These are phyloP conservation scores for Aphodius granarius DNA, from an alignment of 2,888 invertebrate genomes.

Conservation along the genomic window DNA sequence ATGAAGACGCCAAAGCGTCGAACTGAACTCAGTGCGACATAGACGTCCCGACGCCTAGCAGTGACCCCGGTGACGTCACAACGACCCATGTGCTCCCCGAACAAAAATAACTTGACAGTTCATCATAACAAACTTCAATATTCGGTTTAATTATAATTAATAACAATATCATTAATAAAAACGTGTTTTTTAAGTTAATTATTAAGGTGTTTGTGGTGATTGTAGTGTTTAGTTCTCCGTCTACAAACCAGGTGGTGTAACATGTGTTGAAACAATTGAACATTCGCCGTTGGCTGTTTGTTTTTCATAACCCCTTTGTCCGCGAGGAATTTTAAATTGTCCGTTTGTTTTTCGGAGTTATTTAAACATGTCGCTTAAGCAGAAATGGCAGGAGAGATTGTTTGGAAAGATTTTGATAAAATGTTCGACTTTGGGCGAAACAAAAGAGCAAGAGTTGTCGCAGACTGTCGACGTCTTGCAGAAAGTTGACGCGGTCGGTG, in stretches of 20 bases:
- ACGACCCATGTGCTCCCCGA: not conserved
- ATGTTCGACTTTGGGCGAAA: constrained; percentile 55
- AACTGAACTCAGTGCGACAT: not conserved
- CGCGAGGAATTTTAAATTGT: not conserved
- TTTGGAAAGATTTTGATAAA: constrained; percentile 61
- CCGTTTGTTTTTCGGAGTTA: not conserved
- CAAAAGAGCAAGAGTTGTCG: constrained; percentile 56
- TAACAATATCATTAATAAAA: too few relatives aligned
- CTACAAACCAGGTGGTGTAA: not conserved
- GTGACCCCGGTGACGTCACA: not conserved
- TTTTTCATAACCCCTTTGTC: not conserved
- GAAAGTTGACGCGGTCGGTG: constrained; percentile 61
- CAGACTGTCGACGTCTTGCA: constrained; percentile 57
- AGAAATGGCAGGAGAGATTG: constrained; percentile 65
- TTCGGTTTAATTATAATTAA: too few relatives aligned
- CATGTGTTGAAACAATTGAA: not conserved
- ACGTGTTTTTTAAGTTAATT: too few relatives aligned
- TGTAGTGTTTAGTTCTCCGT: not conserved
- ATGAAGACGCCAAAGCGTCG: not conserved
- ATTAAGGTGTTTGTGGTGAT: not conserved
- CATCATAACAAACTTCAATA: not conserved
- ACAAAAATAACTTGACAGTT: not conserved
- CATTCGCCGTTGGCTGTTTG: too few relatives aligned
- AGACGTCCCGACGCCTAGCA: not conserved
- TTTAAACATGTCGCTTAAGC: constrained; percentile 31